Evolutionary conservation across 1,140 invertebrate species (phyloP), one percentile per base, ranked within the genome.

Genomic region (Macrosteles quadrilineatus): DNA sequence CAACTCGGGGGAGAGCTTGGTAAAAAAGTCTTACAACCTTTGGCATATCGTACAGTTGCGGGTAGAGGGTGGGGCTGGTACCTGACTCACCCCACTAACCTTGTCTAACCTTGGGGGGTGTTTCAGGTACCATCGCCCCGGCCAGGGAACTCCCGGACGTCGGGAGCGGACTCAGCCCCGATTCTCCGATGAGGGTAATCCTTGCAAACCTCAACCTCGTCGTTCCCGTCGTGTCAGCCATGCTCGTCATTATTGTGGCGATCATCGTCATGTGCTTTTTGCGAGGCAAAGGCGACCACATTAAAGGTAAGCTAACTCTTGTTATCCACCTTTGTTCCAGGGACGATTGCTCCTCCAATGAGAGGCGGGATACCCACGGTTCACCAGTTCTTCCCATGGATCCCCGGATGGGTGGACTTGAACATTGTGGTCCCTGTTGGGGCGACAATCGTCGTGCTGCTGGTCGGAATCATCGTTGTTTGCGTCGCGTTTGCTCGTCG

Each of bases 101-200:
- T 36, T 59, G 14, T 59, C 21, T 50, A 59, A 25, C 25, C 6
- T 71, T 65, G 67, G 67, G 68, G 47, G 69, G 67, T 76, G 75
- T 92, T 93, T 86, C 91, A 96, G 94, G 93, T 88, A 95, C 94
- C 82, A 93, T 96, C 83, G 92, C 93, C 81, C 94, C 94, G 80
- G 90, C 92, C 79, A 89, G 91, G 80, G 91, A 96, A 80, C 85
- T 93, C 73, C 90, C 87, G 75, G 88, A 93, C 77, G 88, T 87
- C 75, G 79, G 79, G 74, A 55, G 70, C 68, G 69, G 73, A 30
- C 78, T 77, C 68, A 80, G 80, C 75, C 85, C 87, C 75, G 91
- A 93, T 81, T 90, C 92, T 81, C 91, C 90, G 73, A 85, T 93
- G 82, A 89, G 89, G 85, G 88, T 92, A 76, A 87, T 94, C 76